These are phyloP conservation scores for Polymixis flavicincta DNA, from an alignment of 2,888 invertebrate genomes.

Conservation along the genomic window DNA sequence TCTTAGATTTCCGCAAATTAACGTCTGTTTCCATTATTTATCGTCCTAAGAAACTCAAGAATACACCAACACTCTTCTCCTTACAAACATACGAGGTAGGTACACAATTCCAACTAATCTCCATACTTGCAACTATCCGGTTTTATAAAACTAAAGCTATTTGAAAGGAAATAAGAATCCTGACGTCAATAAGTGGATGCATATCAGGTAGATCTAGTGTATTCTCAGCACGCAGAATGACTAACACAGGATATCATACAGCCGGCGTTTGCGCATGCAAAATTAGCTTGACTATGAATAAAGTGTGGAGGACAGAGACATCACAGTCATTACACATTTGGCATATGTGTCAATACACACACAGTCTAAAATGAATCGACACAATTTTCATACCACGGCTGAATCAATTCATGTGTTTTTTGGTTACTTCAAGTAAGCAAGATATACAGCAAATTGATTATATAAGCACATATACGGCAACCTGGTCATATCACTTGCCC, in stretches of 20 bases:
- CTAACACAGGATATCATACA: conserved; percentile 61
- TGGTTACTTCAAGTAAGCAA: background rate
- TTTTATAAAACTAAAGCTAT: conserved; percentile 39
- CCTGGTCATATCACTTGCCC: conserved; percentile 4
- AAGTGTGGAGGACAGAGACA: background rate
- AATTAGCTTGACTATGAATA: conserved; percentile 41
- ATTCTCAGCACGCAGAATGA: conserved; percentile 61
- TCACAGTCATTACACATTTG: background rate
- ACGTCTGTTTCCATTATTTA: background rate
- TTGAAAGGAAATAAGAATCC: conserved; percentile 40
- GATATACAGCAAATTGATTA: background rate
- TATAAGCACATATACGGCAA: background rate
- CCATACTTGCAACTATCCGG: conserved; percentile 7
- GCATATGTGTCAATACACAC: too few species aligned
- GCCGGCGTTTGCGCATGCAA: conserved; percentile 47
- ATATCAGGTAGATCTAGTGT: conserved; percentile 46
- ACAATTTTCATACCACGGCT: background rate
- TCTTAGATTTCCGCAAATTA: background rate
- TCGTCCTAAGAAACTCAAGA: background rate
- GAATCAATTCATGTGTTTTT: background rate
- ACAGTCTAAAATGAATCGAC: background rate
- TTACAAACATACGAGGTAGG: background rate
- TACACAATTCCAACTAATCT: background rate
- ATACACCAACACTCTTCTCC: background rate
- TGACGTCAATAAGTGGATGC: conserved; percentile 56